Evolutionary conservation across 2,797 vertebrate species (phyloP).

Genomic region (Nyctibius grandis): DNA sequence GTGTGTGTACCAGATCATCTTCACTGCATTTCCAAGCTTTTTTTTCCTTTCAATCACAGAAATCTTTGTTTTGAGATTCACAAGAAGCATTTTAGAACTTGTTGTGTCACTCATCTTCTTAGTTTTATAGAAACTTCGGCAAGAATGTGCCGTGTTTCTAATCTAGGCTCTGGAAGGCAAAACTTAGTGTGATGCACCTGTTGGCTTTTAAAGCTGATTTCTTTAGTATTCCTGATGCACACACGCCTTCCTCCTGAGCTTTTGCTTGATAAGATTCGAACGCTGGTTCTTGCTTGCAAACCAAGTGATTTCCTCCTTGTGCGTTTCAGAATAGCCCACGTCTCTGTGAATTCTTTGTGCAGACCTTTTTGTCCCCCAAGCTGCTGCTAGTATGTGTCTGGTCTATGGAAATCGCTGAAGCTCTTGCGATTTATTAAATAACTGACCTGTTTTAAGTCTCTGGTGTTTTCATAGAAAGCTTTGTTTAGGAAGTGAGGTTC

Average conservation of each 20-base stretch:
- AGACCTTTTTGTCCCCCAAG: background rate
- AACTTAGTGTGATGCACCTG: background rate
- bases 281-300: background rate
- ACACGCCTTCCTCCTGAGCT: background rate
- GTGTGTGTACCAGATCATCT: background rate
- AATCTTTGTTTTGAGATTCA: background rate
- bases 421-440: background rate
- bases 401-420: background rate
- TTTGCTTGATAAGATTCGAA: background rate
- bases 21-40: background rate
- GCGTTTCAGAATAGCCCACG: rapidly evolving
- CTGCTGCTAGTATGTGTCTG: background rate
- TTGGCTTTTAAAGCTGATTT: background rate
- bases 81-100: background rate
- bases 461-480: background rate
- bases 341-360: background rate
- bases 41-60: background rate
- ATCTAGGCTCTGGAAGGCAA: background rate
- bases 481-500: background rate
- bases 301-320: background rate
- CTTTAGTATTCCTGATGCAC: background rate
- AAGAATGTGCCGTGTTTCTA: background rate
- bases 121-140: background rate
- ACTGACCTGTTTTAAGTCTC: background rate
- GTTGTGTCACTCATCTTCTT: background rate